Percentiles rank a stretch among this genome's conserved stretches.
Evolutionary conservation across 2,797 vertebrate genomes (phyloP).

Genomic region (Catostomus latipinnis): DNA sequence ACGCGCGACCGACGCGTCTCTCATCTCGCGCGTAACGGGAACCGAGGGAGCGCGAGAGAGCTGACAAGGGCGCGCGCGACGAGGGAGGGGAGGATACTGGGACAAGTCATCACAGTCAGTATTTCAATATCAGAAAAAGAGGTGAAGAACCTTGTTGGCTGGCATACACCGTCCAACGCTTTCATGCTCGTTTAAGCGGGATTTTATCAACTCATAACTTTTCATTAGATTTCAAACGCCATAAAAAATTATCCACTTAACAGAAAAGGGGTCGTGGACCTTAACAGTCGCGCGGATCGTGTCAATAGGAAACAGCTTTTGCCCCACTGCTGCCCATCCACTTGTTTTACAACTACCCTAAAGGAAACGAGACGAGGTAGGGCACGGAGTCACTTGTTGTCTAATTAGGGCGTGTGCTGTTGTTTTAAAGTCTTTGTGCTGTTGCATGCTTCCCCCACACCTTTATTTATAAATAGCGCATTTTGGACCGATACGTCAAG

Average conservation of each 20-base stretch:
- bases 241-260: constrained; percentile 2
- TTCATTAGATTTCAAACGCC: constrained; percentile 11
- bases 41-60: constrained; percentile 29
- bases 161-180: not conserved
- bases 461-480: not conserved
- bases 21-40: constrained; percentile 44
- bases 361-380: constrained; percentile 38
- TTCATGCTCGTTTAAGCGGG: not conserved
- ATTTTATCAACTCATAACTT: constrained; percentile 13
- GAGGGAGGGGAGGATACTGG: not conserved
- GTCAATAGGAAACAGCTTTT: constrained; percentile 11
- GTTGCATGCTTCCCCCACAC: not conserved
- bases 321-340: constrained; percentile 19
- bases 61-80: constrained; percentile 16
- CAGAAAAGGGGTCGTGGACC: not conserved
- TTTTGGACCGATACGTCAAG: not conserved
- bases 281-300: constrained; percentile 11
- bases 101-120: constrained; percentile 20
- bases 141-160: not conserved
- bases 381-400: constrained; percentile 1
- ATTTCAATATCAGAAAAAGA: constrained; percentile 8
- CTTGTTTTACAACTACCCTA: constrained; percentile 13
- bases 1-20: not conserved
- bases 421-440: not conserved
- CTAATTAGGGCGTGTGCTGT: not conserved